Evolutionary conservation across 2,888 invertebrate genomes (phyloP).

Genomic region (Junonia oenone): DNA sequence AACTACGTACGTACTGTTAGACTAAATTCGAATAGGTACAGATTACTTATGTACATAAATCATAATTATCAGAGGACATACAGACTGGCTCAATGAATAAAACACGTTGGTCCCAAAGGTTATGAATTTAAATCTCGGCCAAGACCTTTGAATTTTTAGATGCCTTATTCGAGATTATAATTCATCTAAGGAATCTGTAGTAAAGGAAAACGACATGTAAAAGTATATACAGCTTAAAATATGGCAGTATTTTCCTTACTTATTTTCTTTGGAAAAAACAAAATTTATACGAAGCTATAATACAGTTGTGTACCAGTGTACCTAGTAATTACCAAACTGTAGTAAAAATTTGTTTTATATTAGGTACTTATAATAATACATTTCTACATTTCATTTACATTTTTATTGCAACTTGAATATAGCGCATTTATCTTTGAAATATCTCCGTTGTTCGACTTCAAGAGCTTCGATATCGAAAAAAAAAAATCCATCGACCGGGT

Average conservation of each 20-base stretch:
- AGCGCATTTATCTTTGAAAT: constrained; percentile 15
- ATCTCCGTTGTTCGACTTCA: constrained; percentile 10
- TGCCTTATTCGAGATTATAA: neutral
- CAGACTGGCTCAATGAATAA: neutral
- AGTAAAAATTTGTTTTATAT: no score
- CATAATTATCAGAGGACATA: neutral
- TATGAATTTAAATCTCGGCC: neutral
- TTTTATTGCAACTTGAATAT: neutral
- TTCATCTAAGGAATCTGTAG: neutral
- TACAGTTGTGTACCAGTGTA: no score
- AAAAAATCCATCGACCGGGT: constrained; percentile 20
- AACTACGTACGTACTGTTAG: neutral
- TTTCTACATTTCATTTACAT: neutral
- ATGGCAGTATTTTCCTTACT: no score
- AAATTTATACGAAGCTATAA: no score
- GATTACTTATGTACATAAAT: neutral
- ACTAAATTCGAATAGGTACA: neutral
- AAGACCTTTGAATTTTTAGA: neutral
- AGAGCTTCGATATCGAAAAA: constrained; percentile 17
- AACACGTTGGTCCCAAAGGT: neutral
- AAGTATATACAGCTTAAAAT: no score
- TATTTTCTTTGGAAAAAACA: no score
- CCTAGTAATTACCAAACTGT: no score
- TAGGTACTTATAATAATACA: no score
- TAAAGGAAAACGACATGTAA: neutral